These are phyloP conservation scores for Zosterops lateralis DNA, from an alignment of 2,113 vertebrate species.

Conservation along the genomic window DNA sequence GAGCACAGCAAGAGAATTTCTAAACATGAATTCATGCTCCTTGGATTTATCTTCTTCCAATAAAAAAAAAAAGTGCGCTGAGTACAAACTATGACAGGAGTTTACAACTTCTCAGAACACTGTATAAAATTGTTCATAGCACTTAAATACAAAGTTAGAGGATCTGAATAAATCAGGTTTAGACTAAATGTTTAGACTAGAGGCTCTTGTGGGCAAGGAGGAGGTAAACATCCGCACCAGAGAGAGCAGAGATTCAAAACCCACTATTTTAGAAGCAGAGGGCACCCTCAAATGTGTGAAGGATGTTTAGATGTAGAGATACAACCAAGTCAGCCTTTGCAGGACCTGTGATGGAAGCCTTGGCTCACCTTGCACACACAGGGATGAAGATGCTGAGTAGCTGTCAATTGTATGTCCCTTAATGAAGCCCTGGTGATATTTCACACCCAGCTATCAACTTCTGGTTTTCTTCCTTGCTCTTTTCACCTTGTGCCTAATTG, in stretches of 20 bases:
- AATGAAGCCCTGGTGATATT: neutral
- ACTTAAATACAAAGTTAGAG: neutral
- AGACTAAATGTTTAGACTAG: neutral
- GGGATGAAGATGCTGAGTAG: neutral
- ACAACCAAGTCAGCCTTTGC: neutral
- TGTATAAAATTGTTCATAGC: neutral
- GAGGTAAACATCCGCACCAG: neutral
- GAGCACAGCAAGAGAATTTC: neutral
- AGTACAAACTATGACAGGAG: neutral
- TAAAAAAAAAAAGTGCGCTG: neutral
- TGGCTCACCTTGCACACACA: neutral
- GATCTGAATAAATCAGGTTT: neutral
- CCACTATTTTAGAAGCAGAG: neutral
- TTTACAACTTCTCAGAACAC: neutral
- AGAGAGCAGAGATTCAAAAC: neutral
- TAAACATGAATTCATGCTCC: neutral
- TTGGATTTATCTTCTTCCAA: neutral
- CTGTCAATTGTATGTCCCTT: neutral
- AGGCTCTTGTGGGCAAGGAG: neutral
- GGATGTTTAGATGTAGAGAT: neutral
- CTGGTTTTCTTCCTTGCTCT: neutral
- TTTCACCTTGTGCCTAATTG: neutral
- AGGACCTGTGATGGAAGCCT: neutral
- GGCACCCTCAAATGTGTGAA: neutral
- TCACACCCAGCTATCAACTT: neutral